Base-by-base conservation (phyloP, 2,888 invertebrate species). In the Eristalis intricaria region DNA sequence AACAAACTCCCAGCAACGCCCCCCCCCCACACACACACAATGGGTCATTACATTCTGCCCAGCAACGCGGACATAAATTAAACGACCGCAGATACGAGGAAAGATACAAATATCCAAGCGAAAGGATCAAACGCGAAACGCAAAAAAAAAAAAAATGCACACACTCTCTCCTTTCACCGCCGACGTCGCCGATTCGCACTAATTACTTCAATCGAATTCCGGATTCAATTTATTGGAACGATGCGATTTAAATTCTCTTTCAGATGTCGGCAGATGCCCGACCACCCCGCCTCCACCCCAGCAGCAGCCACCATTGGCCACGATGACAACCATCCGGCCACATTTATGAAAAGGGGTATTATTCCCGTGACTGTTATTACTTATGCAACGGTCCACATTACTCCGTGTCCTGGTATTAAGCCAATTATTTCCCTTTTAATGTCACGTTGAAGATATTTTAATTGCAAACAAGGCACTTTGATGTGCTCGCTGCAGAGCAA, bases 371-470 rank as follows among this genome's bases (percentile, higher is more conserved):
- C 43, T n/a, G 19, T 69, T n/a, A 43, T 63, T 63, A 66, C 58
- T 70, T 69, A 65, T 38, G 69, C 58, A 70, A 65, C 15, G 11
- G 38, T 50, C 43, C 32, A 61, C 40, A 40, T 50, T 50, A 74
- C 64, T 66, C 64, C 61, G 43, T 69, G 64, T 80, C 61, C 29
- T 40, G 63, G 68, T 43, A 84, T 84, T 66, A 81, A 76, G 81
- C 84, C 84, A 84, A 84, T 84, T 84, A 84, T 84, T 71, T 80
- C 43, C 75, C 61, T 81, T 84, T 84, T 81, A 81, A 80, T 71
- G 76, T 73, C 63, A 71, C 63, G 69, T 71, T 76, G 71, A 84
- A 84, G 75, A 80, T 76, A 84, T 84, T 80, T 80, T 81, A 84
- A 84, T 35, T 50, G 70, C 60, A 43, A 71, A 75, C 61, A 69